phyloP scores from a whole-genome alignment of 1,140 invertebrate species.

The Psilanteris sp. region DNA sequence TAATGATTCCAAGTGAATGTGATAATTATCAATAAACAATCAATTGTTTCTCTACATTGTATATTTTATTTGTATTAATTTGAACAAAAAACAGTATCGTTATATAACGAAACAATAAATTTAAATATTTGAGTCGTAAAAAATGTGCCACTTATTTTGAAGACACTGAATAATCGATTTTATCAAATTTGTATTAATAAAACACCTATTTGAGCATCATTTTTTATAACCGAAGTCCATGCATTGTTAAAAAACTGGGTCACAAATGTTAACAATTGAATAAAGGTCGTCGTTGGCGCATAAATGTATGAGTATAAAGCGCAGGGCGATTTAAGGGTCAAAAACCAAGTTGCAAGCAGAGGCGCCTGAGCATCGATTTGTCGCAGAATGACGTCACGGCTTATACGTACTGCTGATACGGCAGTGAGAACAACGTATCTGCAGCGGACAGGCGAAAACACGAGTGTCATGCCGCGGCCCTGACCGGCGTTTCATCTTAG shows the following conservation, averaged over 20 bases:
- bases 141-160: too few relatives aligned
- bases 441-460: constrained; percentile 46
- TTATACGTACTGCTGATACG: constrained; percentile 57
- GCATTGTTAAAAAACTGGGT: constrained; percentile 23
- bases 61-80: too few relatives aligned
- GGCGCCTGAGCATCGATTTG: constrained; percentile 66
- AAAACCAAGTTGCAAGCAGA: constrained; percentile 56
- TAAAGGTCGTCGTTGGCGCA: constrained; percentile 19
- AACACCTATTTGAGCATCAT: too few relatives aligned
- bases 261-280: constrained; percentile 11
- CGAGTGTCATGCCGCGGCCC: constrained; percentile 66
- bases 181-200: too few relatives aligned
- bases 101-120: too few relatives aligned
- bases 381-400: constrained; percentile 67
- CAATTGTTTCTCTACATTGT: too few relatives aligned
- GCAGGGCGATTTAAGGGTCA: constrained; percentile 55
- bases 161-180: too few relatives aligned
- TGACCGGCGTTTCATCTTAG: constrained; percentile 63
- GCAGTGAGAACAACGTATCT: constrained; percentile 57
- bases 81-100: too few relatives aligned
- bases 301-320: constrained; percentile 25
- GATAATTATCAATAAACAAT: too few relatives aligned
- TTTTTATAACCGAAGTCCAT: too few relatives aligned
- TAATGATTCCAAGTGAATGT: too few relatives aligned
- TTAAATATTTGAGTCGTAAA: too few relatives aligned